Percentiles rank a stretch among this genome's conserved stretches.
Evolutionary conservation across 2,888 invertebrate species (phyloP).

Genomic region (Abscondita cerata): DNA sequence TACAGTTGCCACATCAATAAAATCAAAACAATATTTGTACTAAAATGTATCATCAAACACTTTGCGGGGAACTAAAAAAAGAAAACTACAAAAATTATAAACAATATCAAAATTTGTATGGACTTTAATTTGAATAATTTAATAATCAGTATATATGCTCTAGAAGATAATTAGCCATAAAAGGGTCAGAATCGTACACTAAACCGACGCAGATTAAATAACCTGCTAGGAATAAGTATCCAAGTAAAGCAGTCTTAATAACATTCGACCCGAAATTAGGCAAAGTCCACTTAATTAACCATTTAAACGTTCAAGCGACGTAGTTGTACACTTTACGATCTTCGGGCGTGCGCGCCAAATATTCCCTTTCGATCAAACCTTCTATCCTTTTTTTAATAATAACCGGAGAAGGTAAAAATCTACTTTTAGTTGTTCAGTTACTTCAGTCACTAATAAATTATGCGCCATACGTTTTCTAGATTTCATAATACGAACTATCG

Average conservation of each 20-base stretch:
- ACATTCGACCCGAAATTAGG: constrained; percentile 31
- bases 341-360: constrained; percentile 95
- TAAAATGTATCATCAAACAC: constrained; percentile 8
- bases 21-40: constrained; percentile 1
- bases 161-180: constrained; percentile 35
- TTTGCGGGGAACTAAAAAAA: not conserved
- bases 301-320: constrained; percentile 74
- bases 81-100: constrained; percentile 25
- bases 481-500: constrained; percentile 99
- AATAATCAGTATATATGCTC: constrained; percentile 32
- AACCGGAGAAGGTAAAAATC: constrained; percentile 97
- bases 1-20: not conserved
- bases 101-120: constrained; percentile 28
- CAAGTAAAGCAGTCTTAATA: constrained; percentile 28
- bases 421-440: constrained; percentile 94
- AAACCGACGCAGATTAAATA: constrained; percentile 13
- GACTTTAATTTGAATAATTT: constrained; percentile 38
- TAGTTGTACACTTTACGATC: constrained; percentile 97
- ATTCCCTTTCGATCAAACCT: constrained; percentile 98
- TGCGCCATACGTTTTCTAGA: constrained; percentile 94
- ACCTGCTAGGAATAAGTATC: constrained; percentile 21
- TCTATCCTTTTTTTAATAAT: constrained; percentile 99
- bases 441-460: constrained; percentile 94
- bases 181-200: constrained; percentile 32
- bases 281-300: constrained; percentile 33